These are phyloP conservation scores for Anguilla anguilla DNA, from an alignment of 2,797 vertebrate genomes.

Conservation along the genomic window DNA sequence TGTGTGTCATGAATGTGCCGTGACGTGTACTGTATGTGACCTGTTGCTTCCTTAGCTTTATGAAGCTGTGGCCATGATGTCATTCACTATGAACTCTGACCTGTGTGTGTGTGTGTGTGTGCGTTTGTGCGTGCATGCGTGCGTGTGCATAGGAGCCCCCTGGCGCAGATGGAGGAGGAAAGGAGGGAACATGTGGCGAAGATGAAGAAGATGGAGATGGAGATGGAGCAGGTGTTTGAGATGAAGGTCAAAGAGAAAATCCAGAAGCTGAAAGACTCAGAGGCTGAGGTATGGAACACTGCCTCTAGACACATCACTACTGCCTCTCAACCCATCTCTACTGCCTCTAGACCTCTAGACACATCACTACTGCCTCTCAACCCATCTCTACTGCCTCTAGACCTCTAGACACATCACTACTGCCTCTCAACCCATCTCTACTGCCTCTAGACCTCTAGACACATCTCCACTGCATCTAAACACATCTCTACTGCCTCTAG, in stretches of 20 bases:
- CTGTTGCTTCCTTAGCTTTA: not conserved
- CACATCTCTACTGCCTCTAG: no score
- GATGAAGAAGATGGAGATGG: constrained; percentile 98
- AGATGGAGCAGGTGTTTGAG: constrained; percentile 98
- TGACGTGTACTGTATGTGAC: not conserved
- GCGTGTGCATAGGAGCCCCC: constrained; percentile 81
- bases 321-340: no score
- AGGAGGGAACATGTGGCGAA: constrained; percentile 89
- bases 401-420: no score
- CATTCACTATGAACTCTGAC: not conserved
- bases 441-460: no score
- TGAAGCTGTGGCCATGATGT: no score
- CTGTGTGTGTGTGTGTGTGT: constrained; percentile 27
- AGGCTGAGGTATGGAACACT: constrained; percentile 80
- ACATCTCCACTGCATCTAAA: no score
- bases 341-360: not conserved
- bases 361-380: no score
- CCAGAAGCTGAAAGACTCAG: constrained; percentile 92
- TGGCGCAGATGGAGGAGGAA: constrained; percentile 97
- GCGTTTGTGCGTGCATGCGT: constrained; percentile 23
- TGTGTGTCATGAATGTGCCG: not conserved
- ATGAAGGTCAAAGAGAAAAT: constrained; percentile 98
- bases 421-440: no score
- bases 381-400: no score
- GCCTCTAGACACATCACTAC: not conserved